A percentile compares a stretch with the other conserved stretches of the same genome.
These are phyloP conservation scores for Notocelia uddmanniana DNA, from an alignment of 2,888 invertebrate species.

Conservation along the genomic window DNA sequence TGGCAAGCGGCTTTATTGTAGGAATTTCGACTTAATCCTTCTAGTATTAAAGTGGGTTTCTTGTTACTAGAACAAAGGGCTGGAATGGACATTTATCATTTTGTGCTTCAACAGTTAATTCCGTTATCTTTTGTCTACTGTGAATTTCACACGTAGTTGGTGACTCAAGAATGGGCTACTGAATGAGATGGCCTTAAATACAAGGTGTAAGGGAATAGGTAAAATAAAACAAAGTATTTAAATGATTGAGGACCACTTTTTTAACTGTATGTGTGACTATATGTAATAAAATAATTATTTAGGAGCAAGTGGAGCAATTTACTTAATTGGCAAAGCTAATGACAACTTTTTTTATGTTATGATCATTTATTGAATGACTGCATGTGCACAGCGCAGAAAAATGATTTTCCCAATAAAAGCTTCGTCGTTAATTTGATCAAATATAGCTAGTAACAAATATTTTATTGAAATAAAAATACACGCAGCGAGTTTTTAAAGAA, in stretches of 20 bases:
- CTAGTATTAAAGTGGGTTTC: conserved; percentile 10
- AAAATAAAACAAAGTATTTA: neutral
- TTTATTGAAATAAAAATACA: no score
- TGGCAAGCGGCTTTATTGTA: neutral
- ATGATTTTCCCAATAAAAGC: neutral
- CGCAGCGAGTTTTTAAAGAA: no score
- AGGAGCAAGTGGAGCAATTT: neutral
- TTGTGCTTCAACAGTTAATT: conserved; percentile 30
- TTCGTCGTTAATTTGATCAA: neutral
- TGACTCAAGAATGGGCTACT: conserved; percentile 16
- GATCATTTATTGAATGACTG: no score
- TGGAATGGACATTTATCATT: conserved; percentile 28
- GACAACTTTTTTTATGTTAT: no score
- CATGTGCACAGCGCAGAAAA: neutral
- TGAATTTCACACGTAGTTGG: conserved; percentile 28
- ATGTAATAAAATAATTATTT: no score
- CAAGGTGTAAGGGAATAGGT: neutral
- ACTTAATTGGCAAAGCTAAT: neutral
- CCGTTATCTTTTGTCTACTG: conserved; percentile 33
- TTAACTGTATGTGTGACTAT: no score
- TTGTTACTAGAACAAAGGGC: neutral
- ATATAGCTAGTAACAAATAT: no score
- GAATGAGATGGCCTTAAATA: neutral
- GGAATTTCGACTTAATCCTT: conserved; percentile 8
- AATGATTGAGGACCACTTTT: neutral